phyloP scores from a whole-genome alignment of 1,140 invertebrate species.

The Mamestra configurata region DNA sequence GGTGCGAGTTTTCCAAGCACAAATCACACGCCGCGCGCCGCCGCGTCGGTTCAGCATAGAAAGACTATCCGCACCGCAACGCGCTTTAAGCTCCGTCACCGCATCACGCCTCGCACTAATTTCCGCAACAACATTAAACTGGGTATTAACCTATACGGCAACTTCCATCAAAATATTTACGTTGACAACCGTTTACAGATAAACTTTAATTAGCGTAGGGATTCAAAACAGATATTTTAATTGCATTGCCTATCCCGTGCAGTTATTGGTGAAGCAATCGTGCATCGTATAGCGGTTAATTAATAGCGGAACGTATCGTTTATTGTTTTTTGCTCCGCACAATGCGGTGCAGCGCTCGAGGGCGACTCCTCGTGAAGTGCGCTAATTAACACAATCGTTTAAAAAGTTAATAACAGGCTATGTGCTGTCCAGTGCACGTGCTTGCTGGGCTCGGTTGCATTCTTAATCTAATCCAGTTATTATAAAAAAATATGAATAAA shows the following conservation, averaged over 20 bases:
- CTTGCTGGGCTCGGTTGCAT: slow-evolving; percentile 34
- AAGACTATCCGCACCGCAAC: too few species aligned
- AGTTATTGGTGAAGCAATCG: slow-evolving; percentile 43
- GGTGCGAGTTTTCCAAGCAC: too few species aligned
- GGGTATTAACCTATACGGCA: not conserved
- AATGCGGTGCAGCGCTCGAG: slow-evolving; percentile 65
- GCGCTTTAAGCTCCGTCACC: too few species aligned
- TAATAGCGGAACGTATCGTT: slow-evolving; percentile 79
- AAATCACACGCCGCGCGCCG: too few species aligned
- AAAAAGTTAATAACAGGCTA: slow-evolving; percentile 86
- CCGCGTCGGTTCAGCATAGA: too few species aligned
- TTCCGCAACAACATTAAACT: not conserved
- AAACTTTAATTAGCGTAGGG: slow-evolving; percentile 15
- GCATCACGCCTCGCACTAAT: not conserved
- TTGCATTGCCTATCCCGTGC: slow-evolving; percentile 43
- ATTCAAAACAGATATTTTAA: slow-evolving; percentile 44
- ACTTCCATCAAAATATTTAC: not conserved
- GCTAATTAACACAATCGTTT: slow-evolving; percentile 87
- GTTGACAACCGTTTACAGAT: not conserved
- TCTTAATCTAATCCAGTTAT: slow-evolving; percentile 45
- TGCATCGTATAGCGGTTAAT: slow-evolving; percentile 71
- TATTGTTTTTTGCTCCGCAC: slow-evolving; percentile 72
- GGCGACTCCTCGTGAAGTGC: slow-evolving; percentile 73
- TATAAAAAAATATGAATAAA: slow-evolving; percentile 8
- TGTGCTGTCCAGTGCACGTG: slow-evolving; percentile 81